phyloP scores from a whole-genome alignment of 2,113 vertebrate genomes.

The Carlito syrichta region DNA sequence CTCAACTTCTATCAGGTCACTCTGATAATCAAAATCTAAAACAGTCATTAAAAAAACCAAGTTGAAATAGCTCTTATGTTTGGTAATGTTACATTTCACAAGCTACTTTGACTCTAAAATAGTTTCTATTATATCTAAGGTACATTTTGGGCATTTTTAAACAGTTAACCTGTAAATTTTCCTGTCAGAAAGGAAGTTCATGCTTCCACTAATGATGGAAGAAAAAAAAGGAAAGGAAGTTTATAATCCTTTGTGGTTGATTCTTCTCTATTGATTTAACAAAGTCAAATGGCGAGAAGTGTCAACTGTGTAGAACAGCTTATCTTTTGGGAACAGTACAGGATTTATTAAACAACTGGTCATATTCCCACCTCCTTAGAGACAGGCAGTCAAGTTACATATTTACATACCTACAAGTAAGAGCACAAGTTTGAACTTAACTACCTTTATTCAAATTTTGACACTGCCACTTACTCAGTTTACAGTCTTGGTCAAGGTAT shows the following conservation, averaged over 20 bases:
- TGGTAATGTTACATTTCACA: neutral
- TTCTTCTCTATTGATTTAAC: neutral
- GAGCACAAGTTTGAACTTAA: neutral
- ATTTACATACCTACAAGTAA: neutral
- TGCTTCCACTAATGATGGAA: too few species aligned
- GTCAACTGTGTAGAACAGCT: neutral
- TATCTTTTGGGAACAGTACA: neutral
- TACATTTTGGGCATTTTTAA: neutral
- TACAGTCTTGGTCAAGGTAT: neutral
- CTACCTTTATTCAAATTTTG: neutral
- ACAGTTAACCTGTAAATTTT: neutral
- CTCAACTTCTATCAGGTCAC: constrained; percentile 91
- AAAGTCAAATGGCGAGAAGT: neutral
- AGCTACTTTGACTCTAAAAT: neutral
- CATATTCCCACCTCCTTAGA: neutral
- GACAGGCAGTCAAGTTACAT: neutral
- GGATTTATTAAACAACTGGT: neutral
- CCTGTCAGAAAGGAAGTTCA: neutral
- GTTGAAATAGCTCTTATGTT: neutral
- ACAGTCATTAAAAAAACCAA: neutral
- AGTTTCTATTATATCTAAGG: neutral
- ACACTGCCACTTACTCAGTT: neutral
- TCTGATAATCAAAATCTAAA: constrained; percentile 88
- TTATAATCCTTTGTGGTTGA: too few species aligned
- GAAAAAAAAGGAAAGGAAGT: too few species aligned